A percentile compares a stretch with the other conserved stretches of the same genome.
Conservation (phyloP, 2,113 vertebrate genomes). For the Acanthochromis polyacanthus region DNA sequence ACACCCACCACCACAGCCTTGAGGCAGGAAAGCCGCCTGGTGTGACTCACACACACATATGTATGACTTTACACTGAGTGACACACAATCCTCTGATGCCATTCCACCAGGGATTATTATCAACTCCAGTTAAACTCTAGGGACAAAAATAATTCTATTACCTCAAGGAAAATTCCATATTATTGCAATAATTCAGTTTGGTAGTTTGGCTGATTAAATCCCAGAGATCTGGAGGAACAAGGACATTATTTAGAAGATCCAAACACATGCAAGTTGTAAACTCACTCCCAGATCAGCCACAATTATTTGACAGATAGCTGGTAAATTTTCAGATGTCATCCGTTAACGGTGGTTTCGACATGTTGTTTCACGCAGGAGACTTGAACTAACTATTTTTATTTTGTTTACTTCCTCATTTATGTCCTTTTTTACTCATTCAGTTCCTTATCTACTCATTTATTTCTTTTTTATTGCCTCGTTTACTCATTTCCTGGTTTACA, state of each 20-base stretch:
- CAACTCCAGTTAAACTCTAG: constrained; percentile 37
- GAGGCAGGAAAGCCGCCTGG: constrained; percentile 19
- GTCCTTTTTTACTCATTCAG: too few species aligned
- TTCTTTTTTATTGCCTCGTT: too few species aligned
- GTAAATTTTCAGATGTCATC: too few species aligned
- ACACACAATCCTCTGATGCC: background rate
- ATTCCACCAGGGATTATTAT: constrained; percentile 16
- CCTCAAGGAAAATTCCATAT: background rate
- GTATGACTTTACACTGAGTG: background rate
- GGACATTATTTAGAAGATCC: too few species aligned
- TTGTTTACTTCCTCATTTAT: too few species aligned
- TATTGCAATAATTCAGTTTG: background rate
- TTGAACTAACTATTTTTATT: too few species aligned
- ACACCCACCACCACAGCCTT: constrained; percentile 49
- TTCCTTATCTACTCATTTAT: too few species aligned
- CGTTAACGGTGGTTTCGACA: too few species aligned
- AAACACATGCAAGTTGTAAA: background rate
- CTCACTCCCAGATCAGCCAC: background rate
- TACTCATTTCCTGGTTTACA: too few species aligned
- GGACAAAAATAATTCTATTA: background rate
- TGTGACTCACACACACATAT: constrained; percentile 12
- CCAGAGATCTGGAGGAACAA: too few species aligned
- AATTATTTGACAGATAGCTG: background rate
- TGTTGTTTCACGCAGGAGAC: too few species aligned
- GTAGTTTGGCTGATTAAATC: background rate